Base-by-base conservation (phyloP, 2,113 vertebrate species). In the Aspiorhynchus laticeps region DNA sequence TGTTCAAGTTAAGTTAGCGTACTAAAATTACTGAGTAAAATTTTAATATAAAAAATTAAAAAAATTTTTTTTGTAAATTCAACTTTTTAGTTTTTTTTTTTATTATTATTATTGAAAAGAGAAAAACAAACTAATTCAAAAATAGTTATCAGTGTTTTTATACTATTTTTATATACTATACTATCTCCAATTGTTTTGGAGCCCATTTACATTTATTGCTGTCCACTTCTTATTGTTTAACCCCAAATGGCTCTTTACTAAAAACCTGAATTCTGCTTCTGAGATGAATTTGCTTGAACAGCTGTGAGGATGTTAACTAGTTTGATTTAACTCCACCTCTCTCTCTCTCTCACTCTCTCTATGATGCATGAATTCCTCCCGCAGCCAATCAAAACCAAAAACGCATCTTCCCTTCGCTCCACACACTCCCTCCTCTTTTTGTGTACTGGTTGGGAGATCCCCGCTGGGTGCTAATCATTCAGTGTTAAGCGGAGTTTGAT, bases 381-480 rank as follows among this genome's bases (percentile, higher is more conserved):
- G 26, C 48, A 12, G 69, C 43, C 36, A 83, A 85, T 85, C 33
- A 80, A 38, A 81, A 69, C 79, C 46, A 59, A n/a, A 59, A 17
- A 83, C 26, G 15, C 69, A 79, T 43, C 65, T 61, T 81, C 12
- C 75, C 75, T 78, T 38, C 8, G 51, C 59, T 80, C 61, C 71
- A 89, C 83, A 86, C 80, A 78, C 84, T 33, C 79, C 36, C 48
- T n/a, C 41, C 65, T 86, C 43, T 83, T 17, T 71, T 46, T 41
- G 46, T 65, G 24, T 87, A 80, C 83, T 74, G 80, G 78, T 84
- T 76, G 80, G 46, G 63, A 80, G 85, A 41, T 73, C 79, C 84
- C 87, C 43, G 83, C 86, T 89, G 86, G 74, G 89, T 88, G 87
- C 46, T 88, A 88, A 90, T 90, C 84, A 88, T 86, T 86, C 85